Conservation (phyloP, 2,888 invertebrate species). For the Lepidonotus clava region DNA sequence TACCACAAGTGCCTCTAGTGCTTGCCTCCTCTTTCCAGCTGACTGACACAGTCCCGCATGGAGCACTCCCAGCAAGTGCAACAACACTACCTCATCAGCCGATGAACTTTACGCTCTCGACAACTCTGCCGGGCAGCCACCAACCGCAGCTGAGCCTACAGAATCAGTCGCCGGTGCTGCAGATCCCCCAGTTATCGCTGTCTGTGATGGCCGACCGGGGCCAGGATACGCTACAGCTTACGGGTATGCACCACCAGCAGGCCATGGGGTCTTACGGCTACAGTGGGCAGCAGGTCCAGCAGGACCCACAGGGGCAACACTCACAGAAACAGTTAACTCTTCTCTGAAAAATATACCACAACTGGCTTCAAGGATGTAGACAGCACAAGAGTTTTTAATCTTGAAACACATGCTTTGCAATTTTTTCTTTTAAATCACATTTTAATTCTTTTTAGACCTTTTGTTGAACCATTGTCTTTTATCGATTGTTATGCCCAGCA, state of each 20-base stretch:
- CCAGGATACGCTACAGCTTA: not conserved
- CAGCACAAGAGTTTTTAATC: no score
- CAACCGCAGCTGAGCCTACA: not conserved
- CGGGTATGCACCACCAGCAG: not conserved
- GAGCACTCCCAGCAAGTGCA: not conserved
- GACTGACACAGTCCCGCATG: not conserved
- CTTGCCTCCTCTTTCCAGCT: not conserved
- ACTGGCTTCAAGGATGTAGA: no score
- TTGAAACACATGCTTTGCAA: no score
- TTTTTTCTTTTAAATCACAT: no score
- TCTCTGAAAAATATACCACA: no score
- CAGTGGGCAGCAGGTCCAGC: not conserved
- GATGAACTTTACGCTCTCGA: not conserved
- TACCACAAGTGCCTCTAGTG: not conserved
- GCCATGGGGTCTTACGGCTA: not conserved
- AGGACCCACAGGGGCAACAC: not conserved
- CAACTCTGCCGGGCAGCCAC: not conserved
- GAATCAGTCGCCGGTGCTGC: not conserved
- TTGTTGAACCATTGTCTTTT: no score
- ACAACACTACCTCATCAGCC: not conserved
- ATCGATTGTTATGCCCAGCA: no score
- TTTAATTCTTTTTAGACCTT: no score
- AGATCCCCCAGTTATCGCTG: not conserved
- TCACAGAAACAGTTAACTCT: not conserved
- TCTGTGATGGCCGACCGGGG: not conserved